These are phyloP conservation scores for Brachylomia viminalis DNA, from an alignment of 2,888 invertebrate genomes.

Conservation along the genomic window DNA sequence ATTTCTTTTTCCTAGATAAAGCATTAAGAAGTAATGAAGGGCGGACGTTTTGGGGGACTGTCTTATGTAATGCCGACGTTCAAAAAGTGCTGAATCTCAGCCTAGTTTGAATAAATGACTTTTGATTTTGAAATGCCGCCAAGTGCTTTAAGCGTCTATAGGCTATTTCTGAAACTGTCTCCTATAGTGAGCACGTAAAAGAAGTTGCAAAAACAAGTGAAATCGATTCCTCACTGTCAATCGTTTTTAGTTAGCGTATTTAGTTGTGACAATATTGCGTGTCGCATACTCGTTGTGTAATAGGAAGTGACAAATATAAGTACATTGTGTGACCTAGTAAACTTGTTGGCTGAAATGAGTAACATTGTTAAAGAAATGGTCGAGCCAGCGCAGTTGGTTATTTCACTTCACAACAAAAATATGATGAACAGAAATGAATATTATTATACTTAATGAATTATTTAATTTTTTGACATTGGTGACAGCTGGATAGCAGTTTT, in stretches of 20 bases:
- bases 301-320: constrained; percentile 25
- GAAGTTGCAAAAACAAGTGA: constrained; percentile 35
- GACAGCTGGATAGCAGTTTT: neutral
- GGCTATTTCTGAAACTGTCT: neutral
- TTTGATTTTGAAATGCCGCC: too few species aligned
- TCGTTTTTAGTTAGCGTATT: constrained; percentile 31
- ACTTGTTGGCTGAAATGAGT: neutral
- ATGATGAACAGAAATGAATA: neutral
- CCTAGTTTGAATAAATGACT: too few species aligned
- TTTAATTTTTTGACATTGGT: neutral
- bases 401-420: neutral
- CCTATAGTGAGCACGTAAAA: neutral
- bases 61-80: too few species aligned
- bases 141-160: too few species aligned
- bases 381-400: neutral
- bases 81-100: too few species aligned
- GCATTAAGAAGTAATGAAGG: too few species aligned
- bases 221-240: constrained; percentile 38
- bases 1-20: too few species aligned
- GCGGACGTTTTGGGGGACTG: too few species aligned
- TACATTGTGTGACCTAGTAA: constrained; percentile 12
- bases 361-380: neutral
- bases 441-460: too few species aligned
- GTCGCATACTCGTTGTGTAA: constrained; percentile 13
- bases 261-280: constrained; percentile 41